Base-by-base conservation (phyloP, 2,113 vertebrate species). In the Podiceps cristatus region DNA sequence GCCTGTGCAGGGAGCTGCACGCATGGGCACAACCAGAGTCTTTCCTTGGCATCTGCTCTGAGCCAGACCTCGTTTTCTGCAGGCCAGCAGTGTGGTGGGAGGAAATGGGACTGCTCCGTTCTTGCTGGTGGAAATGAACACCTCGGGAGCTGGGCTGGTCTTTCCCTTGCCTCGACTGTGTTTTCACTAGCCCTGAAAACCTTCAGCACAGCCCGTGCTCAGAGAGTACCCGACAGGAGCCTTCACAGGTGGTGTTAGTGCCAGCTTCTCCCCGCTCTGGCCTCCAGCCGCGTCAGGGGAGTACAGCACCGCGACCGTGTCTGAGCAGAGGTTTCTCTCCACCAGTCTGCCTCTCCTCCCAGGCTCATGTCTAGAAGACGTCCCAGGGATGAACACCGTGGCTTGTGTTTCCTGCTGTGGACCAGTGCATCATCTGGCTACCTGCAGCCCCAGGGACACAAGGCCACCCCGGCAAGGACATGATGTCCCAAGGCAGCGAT, bases 281-380 rank as follows among this genome's bases (percentile, higher is more conserved):
- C 60, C 35, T 44, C 68, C 2, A 3, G 35, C 49, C 6, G 2
- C 5, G 1, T 49, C 63, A 28, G 33, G 25, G 52, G 50, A 64
- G 10, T 1, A 18, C 1, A 8, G 50, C 31, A 37, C 53, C 4
- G 1, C 1, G 1, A 40, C 31, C 52, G 29, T 0, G 0, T n/a
- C 1, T 0, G 45, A 45, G 31, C 18, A 33, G 33, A 84, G 28
- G 44, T 68, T 84, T 68, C 84, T 79, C 53, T 83, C 66, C 0
- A 0, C 16, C 2, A 0, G 7, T 40, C 77, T 73, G 56, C n/a
- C 45, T 49, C 33, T 16, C 40, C 31, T 77, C 35, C 47, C 58
- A 56, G 12, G 59, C 23, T 27, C 5, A 18, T 9, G 63, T 50
- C 76, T 47, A 67, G 31, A 20, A 67, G 45, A 31, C 0, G 0